Evolutionary conservation across 2,797 vertebrate species (phyloP).

Genomic region (Premnoplex brunnescens): DNA sequence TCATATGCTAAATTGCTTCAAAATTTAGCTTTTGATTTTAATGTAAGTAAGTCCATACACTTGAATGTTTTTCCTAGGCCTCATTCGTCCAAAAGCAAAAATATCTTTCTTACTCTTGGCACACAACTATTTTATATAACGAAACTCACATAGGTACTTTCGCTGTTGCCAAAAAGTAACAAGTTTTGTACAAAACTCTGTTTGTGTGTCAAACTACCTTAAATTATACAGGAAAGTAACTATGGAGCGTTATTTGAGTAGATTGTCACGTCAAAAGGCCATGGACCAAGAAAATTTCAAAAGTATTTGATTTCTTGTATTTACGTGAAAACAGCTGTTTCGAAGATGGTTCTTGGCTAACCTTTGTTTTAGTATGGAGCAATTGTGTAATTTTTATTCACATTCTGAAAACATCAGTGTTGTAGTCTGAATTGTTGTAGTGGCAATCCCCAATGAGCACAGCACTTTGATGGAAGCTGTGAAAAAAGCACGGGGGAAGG

Average conservation of each 20-base stretch:
- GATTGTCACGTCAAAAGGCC: not conserved
- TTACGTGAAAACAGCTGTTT: not conserved
- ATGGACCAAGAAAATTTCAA: not conserved
- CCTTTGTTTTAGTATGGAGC: not conserved
- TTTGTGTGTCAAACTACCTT: not conserved
- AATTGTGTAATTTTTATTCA: not conserved
- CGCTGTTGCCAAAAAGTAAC: not conserved
- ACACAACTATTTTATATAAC: not conserved
- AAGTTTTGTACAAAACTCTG: not conserved
- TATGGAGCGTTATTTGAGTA: not conserved
- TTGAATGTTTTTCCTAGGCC: not conserved
- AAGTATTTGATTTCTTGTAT: not conserved
- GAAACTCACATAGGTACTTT: not conserved
- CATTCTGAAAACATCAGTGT: rapidly evolving
- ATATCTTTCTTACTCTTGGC: not conserved
- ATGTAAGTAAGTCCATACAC: not conserved
- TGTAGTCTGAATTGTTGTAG: rapidly evolving
- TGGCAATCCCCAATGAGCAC: not conserved
- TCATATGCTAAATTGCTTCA: not conserved
- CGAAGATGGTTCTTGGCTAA: not conserved
- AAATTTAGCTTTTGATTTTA: not conserved
- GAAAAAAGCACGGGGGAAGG: not conserved
- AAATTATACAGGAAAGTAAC: not conserved
- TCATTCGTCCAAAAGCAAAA: not conserved
- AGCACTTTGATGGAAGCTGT: not conserved